phyloP scores from a whole-genome alignment of 2,113 vertebrate genomes.

The Recurvirostra avosetta region DNA sequence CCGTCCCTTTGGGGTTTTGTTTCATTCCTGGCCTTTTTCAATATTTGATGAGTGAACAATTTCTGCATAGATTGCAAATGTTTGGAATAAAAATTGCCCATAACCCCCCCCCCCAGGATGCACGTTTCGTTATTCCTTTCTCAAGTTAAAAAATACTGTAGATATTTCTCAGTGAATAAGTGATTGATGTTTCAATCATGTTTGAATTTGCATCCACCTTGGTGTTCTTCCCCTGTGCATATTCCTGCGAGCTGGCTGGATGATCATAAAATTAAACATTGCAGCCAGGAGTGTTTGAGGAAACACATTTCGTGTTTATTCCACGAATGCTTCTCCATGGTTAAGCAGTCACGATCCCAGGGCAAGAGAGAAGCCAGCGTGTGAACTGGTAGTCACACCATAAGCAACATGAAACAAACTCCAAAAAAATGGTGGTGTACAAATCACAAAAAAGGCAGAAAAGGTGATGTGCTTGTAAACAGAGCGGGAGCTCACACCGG shows the following conservation, averaged over 20 bases:
- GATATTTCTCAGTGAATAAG: neutral
- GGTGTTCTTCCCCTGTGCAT: neutral
- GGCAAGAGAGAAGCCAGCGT: neutral
- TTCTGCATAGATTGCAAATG: neutral
- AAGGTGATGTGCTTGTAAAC: neutral
- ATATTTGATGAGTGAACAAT: neutral
- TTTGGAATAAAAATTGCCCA: neutral
- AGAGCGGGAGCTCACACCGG: neutral
- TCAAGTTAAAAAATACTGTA: neutral
- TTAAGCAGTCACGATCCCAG: neutral
- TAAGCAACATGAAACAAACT: neutral
- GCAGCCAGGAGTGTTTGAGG: neutral
- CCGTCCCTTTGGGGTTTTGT: neutral
- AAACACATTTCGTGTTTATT: neutral
- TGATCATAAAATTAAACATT: neutral
- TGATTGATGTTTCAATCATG: conserved; percentile 19
- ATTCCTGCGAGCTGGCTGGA: neutral
- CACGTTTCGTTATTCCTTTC: neutral
- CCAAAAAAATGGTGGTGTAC: neutral
- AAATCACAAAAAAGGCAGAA: neutral
- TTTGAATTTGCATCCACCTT: conserved; percentile 2
- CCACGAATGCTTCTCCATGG: neutral
- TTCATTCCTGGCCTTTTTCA: neutral
- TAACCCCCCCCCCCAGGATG: neutral
- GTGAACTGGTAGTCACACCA: neutral